Conservation (phyloP, 1,140 invertebrate genomes). For the Aphelenchoides avenae region DNA sequence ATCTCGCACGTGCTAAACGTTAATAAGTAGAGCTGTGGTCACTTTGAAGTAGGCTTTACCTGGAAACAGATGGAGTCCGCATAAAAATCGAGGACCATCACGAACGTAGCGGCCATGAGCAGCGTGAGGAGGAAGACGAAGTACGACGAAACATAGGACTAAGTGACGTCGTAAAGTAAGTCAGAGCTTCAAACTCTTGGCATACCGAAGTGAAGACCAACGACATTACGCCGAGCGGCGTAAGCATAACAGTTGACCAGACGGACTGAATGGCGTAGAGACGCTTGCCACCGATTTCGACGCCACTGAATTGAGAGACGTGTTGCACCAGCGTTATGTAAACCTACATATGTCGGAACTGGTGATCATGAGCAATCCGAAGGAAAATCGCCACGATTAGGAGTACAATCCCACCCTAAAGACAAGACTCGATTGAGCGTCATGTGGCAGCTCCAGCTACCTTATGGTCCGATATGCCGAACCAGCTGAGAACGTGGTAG, state of each 20-base stretch:
- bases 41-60: constrained; percentile 33
- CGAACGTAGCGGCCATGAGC: constrained; percentile 60
- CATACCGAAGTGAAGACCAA: constrained; percentile 37
- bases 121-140: constrained; percentile 60
- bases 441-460: neutral
- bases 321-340: neutral
- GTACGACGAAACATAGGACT: constrained; percentile 53
- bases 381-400: constrained; percentile 61
- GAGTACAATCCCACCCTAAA: constrained; percentile 62
- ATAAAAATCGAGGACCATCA: constrained; percentile 64
- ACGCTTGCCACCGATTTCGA: constrained; percentile 64
- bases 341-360: constrained; percentile 43
- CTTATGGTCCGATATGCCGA: constrained; percentile 63
- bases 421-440: neutral
- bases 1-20: too few relatives aligned
- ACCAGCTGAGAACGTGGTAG: constrained; percentile 61
- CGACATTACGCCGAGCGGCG: constrained; percentile 61
- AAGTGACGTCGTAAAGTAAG: constrained; percentile 11
- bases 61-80: constrained; percentile 61
- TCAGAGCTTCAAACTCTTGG: neutral
- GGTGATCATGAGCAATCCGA: constrained; percentile 59
- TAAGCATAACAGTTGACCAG: constrained; percentile 59
- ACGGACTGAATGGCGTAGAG: constrained; percentile 62
- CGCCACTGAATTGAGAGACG: constrained; percentile 61
- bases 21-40: too few relatives aligned